Base-by-base conservation (phyloP, 2,888 invertebrate species). In the Eristalis pertinax region DNA sequence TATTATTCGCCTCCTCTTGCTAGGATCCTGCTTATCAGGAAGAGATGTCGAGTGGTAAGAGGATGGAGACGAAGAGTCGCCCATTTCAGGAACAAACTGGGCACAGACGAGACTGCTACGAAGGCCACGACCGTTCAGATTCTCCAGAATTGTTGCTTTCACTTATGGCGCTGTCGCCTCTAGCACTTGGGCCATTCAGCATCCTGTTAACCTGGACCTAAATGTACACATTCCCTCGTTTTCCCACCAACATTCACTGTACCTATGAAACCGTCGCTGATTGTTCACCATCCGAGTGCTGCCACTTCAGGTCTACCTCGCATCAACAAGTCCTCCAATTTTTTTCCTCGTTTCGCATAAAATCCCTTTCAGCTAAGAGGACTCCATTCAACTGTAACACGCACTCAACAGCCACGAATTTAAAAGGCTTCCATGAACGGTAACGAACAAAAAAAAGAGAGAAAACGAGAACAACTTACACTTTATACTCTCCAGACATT, bases 401-500 rank as follows among this genome's bases (percentile, higher is more conserved):
- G 50, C 50, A n/a, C 50, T 19, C 50, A 50, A 50, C 19, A 19
- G 8, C 50, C 19, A 10, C 50, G 19, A n/a, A 50, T 50, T 50
- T 50, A 19, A 50, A 50, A 50, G 50, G 50, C 19, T 50, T 1
- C 50, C 19, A 8, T 19, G 50, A 50, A 19, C 15, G n/a, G 4
- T 26, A 26, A 26, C 26, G 4, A 4, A 26, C 1, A 26, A 26
- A 26, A 43, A 43, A 43, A n/a, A 19, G 5, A n/a, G 15, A 4
- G 43, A 15, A 7, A 43, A 50, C 2, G 19, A n/a, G 19, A 50
- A 50, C 50, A 91, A 95, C 96, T 95, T 94, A 96, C 96, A 96
- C 95, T 86, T 94, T 94, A 90, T 95, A 94, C 89, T 93, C 93
- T 67, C 93, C 93, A 67, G 93, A 93, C 89, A 93, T 90, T 24